Percentiles rank a stretch among this genome's conserved stretches.
These are phyloP conservation scores for Tetrax tetrax DNA, from an alignment of 2,113 vertebrate genomes.

Conservation along the genomic window DNA sequence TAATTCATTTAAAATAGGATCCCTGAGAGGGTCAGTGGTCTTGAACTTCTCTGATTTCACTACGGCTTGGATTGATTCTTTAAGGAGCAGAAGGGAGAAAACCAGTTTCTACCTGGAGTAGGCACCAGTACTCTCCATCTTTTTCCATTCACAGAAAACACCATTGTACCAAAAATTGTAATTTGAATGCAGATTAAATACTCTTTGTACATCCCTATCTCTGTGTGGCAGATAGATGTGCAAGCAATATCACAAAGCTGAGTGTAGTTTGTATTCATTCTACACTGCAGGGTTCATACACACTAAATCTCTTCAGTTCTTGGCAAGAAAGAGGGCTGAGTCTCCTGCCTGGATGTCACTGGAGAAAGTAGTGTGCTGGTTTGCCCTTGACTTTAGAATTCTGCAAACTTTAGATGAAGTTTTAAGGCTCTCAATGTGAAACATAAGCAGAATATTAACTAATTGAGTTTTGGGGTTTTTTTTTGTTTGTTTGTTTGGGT, in stretches of 20 bases:
- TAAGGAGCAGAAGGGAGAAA: background rate
- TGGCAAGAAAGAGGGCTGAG: background rate
- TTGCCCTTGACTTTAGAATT: constrained; percentile 5
- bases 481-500: background rate
- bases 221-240: background rate
- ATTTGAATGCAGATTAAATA: background rate
- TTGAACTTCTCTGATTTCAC: background rate
- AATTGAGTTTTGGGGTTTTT: background rate
- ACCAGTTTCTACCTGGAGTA: background rate
- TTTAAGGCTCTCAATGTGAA: background rate
- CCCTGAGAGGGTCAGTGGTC: background rate
- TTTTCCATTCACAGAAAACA: background rate
- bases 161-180: background rate
- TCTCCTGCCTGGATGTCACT: background rate
- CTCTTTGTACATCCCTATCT: background rate
- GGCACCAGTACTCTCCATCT: accelerated
- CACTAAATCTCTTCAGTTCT: background rate
- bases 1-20: background rate
- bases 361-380: background rate
- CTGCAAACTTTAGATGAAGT: background rate
- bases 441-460: background rate
- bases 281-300: background rate
- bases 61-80: background rate
- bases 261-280: background rate
- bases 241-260: background rate